phyloP scores from a whole-genome alignment of 1,140 invertebrate genomes.

The Notospermus geniculatus region DNA sequence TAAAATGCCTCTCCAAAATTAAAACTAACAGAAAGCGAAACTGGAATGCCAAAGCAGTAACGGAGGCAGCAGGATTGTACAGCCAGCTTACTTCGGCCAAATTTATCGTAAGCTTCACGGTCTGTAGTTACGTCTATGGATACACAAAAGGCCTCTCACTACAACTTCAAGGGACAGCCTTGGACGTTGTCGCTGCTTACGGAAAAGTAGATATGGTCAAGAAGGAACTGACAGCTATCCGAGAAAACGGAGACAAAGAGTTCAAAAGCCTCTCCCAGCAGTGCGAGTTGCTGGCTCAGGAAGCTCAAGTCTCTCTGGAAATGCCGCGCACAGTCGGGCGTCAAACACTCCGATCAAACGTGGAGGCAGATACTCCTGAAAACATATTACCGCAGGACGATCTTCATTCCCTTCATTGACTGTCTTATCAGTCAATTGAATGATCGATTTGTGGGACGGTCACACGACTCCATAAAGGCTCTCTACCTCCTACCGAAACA shows the following conservation, averaged over 20 bases:
- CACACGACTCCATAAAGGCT: too few relatives aligned
- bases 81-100: background rate
- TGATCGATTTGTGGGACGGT: conserved; percentile 2
- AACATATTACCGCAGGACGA: conserved; percentile 18
- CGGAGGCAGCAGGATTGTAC: background rate
- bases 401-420: too few relatives aligned
- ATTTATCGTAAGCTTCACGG: background rate
- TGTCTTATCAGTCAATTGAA: background rate
- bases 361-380: conserved; percentile 13
- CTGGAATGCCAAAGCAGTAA: background rate
- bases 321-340: conserved; percentile 17
- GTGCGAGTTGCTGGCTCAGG: background rate
- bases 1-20: background rate
- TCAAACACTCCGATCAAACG: conserved; percentile 26
- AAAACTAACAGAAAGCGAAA: background rate
- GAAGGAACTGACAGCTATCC: background rate
- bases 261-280: background rate
- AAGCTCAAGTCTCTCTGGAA: conserved; percentile 8
- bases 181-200: background rate
- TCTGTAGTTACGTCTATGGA: background rate
- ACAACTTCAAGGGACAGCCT: background rate
- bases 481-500: too few relatives aligned
- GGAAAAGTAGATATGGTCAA: background rate
- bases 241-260: background rate
- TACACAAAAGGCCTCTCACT: background rate